phyloP scores from a whole-genome alignment of 2,888 invertebrate genomes.

The Chrysina gloriosa region DNA sequence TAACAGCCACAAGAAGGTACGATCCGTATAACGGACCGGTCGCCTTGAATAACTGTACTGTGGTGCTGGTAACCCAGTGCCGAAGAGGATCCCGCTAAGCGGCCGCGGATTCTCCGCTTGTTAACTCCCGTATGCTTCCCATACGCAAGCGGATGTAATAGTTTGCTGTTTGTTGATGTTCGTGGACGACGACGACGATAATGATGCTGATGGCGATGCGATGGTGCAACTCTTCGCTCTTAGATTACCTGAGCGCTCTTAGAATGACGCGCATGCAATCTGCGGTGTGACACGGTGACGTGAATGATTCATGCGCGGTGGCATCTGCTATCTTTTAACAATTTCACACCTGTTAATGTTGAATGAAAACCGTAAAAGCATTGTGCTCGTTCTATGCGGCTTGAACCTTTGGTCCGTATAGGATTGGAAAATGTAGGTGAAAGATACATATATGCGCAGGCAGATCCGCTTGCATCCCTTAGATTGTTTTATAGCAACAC shows the following conservation, averaged over 20 bases:
- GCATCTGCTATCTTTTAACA: neutral
- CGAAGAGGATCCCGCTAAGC: conserved; percentile 48
- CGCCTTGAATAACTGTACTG: conserved; percentile 49
- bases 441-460: too few species aligned
- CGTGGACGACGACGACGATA: conserved; percentile 7
- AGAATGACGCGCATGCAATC: neutral
- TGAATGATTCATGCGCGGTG: neutral
- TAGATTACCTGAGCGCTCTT: neutral
- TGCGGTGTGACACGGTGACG: neutral
- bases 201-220: conserved; percentile 1
- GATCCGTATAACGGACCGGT: conserved; percentile 49
- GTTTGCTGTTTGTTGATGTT: conserved; percentile 14
- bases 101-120: conserved; percentile 45
- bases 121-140: conserved; percentile 43
- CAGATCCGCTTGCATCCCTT: too few species aligned
- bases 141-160: conserved; percentile 43
- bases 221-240: conserved; percentile 1
- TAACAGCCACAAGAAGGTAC: conserved; percentile 48
- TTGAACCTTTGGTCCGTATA: too few species aligned
- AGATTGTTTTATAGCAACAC: too few species aligned
- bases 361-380: neutral
- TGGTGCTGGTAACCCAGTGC: conserved; percentile 57
- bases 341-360: neutral
- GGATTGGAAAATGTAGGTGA: too few species aligned
- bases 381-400: too few species aligned